phyloP scores from a whole-genome alignment of 2,888 invertebrate genomes.

The Julus scandinavius region DNA sequence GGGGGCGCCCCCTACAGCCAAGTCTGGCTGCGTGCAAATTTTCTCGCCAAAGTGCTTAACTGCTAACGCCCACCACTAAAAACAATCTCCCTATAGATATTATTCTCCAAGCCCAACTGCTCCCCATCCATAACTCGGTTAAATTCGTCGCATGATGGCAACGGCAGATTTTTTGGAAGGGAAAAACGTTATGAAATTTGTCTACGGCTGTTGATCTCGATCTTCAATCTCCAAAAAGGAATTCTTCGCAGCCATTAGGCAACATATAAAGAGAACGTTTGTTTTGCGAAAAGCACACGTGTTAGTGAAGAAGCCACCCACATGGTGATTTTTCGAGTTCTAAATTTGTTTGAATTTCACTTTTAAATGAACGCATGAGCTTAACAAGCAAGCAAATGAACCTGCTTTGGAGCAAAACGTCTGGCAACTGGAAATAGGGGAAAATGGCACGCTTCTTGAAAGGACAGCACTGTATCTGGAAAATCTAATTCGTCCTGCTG shows the following conservation, averaged over 20 bases:
- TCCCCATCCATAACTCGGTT: conserved; percentile 22
- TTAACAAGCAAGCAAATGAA: not conserved
- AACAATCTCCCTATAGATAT: not conserved
- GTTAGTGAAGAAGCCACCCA: not conserved
- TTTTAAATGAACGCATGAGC: not conserved
- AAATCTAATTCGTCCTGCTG: not conserved
- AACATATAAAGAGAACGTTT: not conserved
- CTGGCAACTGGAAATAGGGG: not conserved
- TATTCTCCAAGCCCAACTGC: not conserved
- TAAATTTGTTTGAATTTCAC: not conserved
- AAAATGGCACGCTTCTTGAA: conserved; percentile 6
- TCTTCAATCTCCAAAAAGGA: not conserved
- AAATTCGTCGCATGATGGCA: not conserved
- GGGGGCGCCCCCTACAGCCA: not conserved
- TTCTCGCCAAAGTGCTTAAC: not conserved
- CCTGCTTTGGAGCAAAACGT: not conserved
- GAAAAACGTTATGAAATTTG: conserved; percentile 7
- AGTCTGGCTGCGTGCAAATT: not conserved
- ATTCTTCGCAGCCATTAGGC: conserved; percentile 30
- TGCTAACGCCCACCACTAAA: not conserved
- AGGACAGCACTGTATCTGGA: not conserved
- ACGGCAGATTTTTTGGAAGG: not conserved
- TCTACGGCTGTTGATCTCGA: conserved; percentile 22
- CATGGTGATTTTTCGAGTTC: not conserved
- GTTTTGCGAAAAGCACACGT: not conserved